Conservation (phyloP, 2,888 invertebrate species). For the Pollenia angustigena region DNA sequence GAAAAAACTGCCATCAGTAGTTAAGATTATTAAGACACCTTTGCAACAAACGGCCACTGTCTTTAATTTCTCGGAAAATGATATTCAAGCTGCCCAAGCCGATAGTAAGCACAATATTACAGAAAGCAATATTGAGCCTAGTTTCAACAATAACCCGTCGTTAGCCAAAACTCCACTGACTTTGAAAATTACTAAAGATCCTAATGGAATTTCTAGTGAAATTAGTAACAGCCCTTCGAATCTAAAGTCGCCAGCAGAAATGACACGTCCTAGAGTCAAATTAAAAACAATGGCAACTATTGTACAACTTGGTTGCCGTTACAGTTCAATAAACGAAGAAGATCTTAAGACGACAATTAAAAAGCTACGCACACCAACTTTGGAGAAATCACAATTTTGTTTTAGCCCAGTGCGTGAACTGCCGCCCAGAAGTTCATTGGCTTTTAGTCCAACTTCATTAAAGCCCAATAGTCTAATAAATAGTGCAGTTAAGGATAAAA, state of each 20-base stretch:
- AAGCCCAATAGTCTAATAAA: not conserved
- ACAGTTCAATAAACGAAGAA: slow-evolving; percentile 89
- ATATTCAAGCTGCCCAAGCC: slow-evolving; percentile 7
- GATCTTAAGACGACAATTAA: slow-evolving; percentile 89
- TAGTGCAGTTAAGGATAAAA: not conserved
- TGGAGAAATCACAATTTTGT: slow-evolving; percentile 75
- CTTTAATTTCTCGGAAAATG: slow-evolving; percentile 25
- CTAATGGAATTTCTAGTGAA: slow-evolving; percentile 26
- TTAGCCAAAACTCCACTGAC: slow-evolving; percentile 71
- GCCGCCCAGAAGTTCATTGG: not conserved
- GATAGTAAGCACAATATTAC: not conserved
- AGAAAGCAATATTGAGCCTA: not conserved
- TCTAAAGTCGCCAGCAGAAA: slow-evolving; percentile 21
- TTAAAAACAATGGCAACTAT: slow-evolving; percentile 79
- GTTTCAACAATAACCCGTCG: slow-evolving; percentile 73
- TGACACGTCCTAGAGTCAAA: slow-evolving; percentile 11
- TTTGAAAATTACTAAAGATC: slow-evolving; percentile 58
- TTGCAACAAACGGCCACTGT: slow-evolving; percentile 12
- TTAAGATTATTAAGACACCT: slow-evolving; percentile 42
- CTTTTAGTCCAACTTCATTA: not conserved
- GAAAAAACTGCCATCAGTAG: not conserved
- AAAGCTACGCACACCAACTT: slow-evolving; percentile 87
- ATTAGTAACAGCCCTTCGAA: not conserved
- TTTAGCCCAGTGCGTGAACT: slow-evolving; percentile 36
- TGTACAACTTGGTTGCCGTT: slow-evolving; percentile 86